Conservation (phyloP, 1,140 invertebrate genomes). For the Drosophila mojavensis region DNA sequence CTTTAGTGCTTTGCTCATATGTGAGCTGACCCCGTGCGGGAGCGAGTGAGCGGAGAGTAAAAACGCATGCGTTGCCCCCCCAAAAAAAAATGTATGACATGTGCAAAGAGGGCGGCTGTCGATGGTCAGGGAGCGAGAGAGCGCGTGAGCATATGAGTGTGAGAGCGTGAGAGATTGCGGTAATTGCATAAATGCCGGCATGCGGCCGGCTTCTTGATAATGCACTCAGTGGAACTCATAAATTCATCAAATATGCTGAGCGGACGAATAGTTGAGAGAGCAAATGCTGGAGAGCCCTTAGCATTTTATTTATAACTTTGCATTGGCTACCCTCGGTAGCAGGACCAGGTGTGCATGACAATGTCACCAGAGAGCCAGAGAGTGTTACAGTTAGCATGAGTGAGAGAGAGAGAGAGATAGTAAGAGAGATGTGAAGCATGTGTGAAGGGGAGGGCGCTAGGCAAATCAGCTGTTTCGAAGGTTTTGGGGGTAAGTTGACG, state of each 20-base stretch:
- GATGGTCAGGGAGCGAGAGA: not conserved
- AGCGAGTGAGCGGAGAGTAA: not conserved
- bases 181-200: slow-evolving; percentile 17
- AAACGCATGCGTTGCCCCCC: slow-evolving; percentile 32
- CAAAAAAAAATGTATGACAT: not conserved
- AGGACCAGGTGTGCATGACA: slow-evolving; percentile 16
- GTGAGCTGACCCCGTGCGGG: slow-evolving; percentile 2
- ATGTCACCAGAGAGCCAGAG: not conserved
- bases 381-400: too few species aligned
- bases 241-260: slow-evolving; percentile 9
- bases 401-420: not conserved
- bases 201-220: slow-evolving; percentile 24
- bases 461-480: slow-evolving; percentile 23
- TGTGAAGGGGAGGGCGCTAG: not conserved
- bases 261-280: not conserved
- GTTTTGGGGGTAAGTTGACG: slow-evolving; percentile 2
- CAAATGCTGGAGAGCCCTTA: not conserved
- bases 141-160: not conserved
- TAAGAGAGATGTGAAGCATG: not conserved
- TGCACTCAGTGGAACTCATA: slow-evolving; percentile 3
- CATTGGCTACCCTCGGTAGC: slow-evolving; percentile 6
- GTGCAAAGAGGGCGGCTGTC: slow-evolving; percentile 3
- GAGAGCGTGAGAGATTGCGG: not conserved
- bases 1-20: not conserved
- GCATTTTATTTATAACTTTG: not conserved